Evolutionary conservation across 2,888 invertebrate species (phyloP).

Genomic region (Drosophila neutralis): DNA sequence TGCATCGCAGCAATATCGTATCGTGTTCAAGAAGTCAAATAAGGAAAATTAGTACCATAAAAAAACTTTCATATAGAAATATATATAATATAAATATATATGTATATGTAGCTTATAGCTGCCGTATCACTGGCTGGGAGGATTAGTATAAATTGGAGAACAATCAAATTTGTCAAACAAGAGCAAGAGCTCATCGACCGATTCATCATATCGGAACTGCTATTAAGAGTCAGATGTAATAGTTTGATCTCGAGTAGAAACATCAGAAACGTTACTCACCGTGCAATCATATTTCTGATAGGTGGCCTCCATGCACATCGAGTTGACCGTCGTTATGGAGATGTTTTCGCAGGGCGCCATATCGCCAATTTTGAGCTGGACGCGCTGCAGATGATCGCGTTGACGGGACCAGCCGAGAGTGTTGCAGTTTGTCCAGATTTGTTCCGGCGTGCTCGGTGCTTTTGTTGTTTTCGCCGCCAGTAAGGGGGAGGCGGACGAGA

Average conservation of each 20-base stretch:
- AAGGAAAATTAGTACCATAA: too few species aligned
- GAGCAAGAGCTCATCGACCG: neutral
- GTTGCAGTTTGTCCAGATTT: conserved; percentile 88
- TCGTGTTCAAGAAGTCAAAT: too few species aligned
- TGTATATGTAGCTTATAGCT: too few species aligned
- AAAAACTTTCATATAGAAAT: too few species aligned
- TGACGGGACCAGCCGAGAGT: conserved; percentile 94
- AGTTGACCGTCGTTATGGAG: conserved; percentile 93
- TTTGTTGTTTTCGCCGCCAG: conserved; percentile 31
- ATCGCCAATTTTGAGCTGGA: conserved; percentile 90
- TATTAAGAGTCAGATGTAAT: neutral
- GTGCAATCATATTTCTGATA: conserved; percentile 93
- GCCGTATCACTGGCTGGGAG: too few species aligned
- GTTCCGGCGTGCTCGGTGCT: conserved; percentile 56
- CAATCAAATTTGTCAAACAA: neutral
- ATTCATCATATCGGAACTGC: too few species aligned
- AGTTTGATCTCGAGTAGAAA: neutral
- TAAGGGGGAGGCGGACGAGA: conserved; percentile 14
- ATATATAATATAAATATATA: too few species aligned
- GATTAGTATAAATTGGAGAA: too few species aligned
- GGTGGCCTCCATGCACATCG: conserved; percentile 92
- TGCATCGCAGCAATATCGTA: too few species aligned
- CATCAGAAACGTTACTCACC: conserved; percentile 86
- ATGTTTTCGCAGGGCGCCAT: conserved; percentile 94
- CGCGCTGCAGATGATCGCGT: conserved; percentile 92